These are phyloP conservation scores for Eutolmus rufibarbis DNA, from an alignment of 2,888 invertebrate species.

Conservation along the genomic window DNA sequence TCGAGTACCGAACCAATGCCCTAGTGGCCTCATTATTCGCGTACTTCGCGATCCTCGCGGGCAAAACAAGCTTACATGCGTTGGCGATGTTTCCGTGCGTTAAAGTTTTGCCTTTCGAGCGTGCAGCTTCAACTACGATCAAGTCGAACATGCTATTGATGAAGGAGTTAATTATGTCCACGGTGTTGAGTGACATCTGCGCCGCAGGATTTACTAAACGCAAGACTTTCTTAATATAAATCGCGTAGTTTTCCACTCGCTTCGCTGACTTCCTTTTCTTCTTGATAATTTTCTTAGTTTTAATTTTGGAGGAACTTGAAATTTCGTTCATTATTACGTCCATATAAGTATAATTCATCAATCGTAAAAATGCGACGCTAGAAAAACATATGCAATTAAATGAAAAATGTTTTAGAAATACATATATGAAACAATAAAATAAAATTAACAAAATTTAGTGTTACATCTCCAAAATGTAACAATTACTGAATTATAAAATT, in stretches of 20 bases:
- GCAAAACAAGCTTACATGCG: conserved; percentile 37
- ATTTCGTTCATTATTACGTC: not conserved
- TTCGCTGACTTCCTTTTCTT: not conserved
- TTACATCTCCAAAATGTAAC: no score
- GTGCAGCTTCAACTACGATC: conserved; percentile 21
- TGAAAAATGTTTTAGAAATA: not conserved
- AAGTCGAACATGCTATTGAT: conserved; percentile 36
- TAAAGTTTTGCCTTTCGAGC: conserved; percentile 30
- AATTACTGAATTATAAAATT: no score
- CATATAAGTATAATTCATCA: not conserved
- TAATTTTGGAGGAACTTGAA: not conserved
- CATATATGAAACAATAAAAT: no score
- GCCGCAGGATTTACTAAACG: not conserved
- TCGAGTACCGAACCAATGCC: not conserved
- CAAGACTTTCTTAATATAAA: conserved; percentile 8
- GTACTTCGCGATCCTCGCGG: not conserved
- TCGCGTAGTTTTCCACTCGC: not conserved
- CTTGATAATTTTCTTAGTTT: not conserved
- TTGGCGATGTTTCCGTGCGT: conserved; percentile 17
- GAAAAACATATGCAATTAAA: not conserved
- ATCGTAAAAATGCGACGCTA: not conserved
- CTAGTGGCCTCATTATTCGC: conserved; percentile 20
- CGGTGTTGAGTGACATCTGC: not conserved
- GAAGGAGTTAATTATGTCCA: conserved; percentile 35
- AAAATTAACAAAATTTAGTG: no score